Conservation (phyloP, 2,888 invertebrate genomes). For the Dioctria rufipes region DNA sequence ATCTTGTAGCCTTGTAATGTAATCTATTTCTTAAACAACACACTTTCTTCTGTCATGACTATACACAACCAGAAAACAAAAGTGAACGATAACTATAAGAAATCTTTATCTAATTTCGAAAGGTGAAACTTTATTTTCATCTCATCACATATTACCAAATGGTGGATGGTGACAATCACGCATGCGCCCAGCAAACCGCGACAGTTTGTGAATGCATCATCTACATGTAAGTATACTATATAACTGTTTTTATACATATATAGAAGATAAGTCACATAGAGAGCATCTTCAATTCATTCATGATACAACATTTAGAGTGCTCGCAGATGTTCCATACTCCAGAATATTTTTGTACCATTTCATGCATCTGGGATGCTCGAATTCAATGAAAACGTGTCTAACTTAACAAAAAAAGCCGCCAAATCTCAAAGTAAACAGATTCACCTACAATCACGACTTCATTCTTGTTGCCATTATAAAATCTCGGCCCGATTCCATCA, state of each 20-base stretch:
- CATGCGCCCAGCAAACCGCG: slow-evolving; percentile 16
- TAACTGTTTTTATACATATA: too few species aligned
- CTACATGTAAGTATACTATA: too few species aligned
- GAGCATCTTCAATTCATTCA: slow-evolving; percentile 51
- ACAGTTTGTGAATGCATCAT: neutral
- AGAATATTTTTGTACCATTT: slow-evolving; percentile 12
- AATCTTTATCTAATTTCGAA: slow-evolving; percentile 51
- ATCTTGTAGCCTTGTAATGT: neutral
- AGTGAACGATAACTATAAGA: slow-evolving; percentile 26
- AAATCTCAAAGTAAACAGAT: slow-evolving; percentile 54
- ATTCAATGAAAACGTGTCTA: slow-evolving; percentile 42
- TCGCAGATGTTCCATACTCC: slow-evolving; percentile 42
- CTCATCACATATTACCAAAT: slow-evolving; percentile 48
- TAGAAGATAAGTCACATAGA: neutral
- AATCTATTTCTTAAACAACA: neutral
- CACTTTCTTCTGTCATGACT: slow-evolving; percentile 2
- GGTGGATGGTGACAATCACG: slow-evolving; percentile 34
- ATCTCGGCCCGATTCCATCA: slow-evolving; percentile 57
- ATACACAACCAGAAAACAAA: neutral
- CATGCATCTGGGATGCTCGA: slow-evolving; percentile 23
- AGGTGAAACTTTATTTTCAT: slow-evolving; percentile 40
- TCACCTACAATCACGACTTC: slow-evolving; percentile 55
- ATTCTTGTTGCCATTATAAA: slow-evolving; percentile 27
- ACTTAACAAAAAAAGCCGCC: slow-evolving; percentile 31
- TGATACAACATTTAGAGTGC: neutral